These are phyloP conservation scores for Pangasius djambal DNA, from an alignment of 2,797 vertebrate genomes.

Conservation along the genomic window DNA sequence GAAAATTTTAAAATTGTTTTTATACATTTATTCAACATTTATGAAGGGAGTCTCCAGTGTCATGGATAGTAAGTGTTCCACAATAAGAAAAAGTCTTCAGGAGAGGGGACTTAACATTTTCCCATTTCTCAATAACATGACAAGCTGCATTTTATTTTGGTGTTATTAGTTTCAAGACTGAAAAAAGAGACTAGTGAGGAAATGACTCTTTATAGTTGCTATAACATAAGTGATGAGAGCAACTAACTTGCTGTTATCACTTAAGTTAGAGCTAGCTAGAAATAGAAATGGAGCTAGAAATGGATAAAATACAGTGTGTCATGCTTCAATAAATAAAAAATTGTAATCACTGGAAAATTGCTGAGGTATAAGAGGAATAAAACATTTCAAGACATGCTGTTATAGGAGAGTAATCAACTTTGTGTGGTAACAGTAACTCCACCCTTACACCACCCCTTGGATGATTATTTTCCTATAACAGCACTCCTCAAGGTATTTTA, in stretches of 20 bases:
- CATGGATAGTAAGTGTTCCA: not conserved
- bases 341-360: not conserved
- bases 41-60: too few species aligned
- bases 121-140: not conserved
- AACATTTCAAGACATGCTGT: not conserved
- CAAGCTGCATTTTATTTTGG: not conserved
- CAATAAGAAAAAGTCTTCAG: not conserved
- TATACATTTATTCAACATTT: not conserved
- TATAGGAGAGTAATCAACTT: not conserved
- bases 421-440: not conserved
- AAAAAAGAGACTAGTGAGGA: not conserved
- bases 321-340: not conserved
- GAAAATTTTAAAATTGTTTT: not conserved
- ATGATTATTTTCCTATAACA: not conserved
- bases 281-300: not conserved
- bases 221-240: not conserved
- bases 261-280: too few species aligned
- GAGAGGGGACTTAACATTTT: not conserved
- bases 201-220: not conserved
- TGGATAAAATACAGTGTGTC: not conserved
- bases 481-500: not conserved
- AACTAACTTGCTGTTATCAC: not conserved
- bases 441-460: not conserved
- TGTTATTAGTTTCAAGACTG: not conserved
- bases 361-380: not conserved